Percentiles rank a stretch among this genome's conserved stretches.
phyloP scores from a whole-genome alignment of 2,888 invertebrate species.

The Melanargia galathea region DNA sequence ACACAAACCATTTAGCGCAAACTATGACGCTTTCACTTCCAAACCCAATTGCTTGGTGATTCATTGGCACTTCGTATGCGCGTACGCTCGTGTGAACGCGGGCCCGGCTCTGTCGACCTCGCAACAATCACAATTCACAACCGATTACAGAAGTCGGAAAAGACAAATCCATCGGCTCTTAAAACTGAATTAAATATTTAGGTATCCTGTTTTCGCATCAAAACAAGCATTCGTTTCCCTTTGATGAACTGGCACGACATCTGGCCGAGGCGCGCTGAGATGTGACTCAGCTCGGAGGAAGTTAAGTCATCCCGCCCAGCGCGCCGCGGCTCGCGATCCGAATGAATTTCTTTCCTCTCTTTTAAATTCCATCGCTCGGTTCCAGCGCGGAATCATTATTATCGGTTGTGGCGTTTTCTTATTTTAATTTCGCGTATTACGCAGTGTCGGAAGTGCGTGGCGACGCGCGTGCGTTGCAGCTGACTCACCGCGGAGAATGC shows the following conservation, averaged over 20 bases:
- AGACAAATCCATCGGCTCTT: not conserved
- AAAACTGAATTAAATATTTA: not conserved
- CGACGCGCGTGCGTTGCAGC: not conserved
- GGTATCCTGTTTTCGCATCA: not conserved
- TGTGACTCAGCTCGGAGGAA: slow-evolving; percentile 40
- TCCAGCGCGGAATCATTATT: slow-evolving; percentile 35
- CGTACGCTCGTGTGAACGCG: no score
- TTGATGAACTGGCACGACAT: slow-evolving; percentile 18
- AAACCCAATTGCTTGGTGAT: no score
- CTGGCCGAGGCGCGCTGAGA: not conserved
- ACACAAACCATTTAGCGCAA: no score
- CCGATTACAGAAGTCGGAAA: not conserved
- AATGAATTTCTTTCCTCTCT: slow-evolving; percentile 39
- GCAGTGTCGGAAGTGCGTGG: not conserved
- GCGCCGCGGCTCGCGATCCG: slow-evolving; percentile 12
- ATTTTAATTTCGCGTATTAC: not conserved
- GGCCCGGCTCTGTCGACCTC: no score
- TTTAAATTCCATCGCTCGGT: slow-evolving; percentile 31
- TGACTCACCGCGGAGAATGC: not conserved
- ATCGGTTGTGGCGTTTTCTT: slow-evolving; percentile 5
- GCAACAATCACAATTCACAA: not conserved
- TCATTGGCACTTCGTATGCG: no score
- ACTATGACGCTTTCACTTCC: no score
- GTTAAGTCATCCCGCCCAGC: slow-evolving; percentile 35
- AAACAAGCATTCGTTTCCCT: not conserved